phyloP scores from a whole-genome alignment of 2,888 invertebrate species.

The Drosophila niveifrons region DNA sequence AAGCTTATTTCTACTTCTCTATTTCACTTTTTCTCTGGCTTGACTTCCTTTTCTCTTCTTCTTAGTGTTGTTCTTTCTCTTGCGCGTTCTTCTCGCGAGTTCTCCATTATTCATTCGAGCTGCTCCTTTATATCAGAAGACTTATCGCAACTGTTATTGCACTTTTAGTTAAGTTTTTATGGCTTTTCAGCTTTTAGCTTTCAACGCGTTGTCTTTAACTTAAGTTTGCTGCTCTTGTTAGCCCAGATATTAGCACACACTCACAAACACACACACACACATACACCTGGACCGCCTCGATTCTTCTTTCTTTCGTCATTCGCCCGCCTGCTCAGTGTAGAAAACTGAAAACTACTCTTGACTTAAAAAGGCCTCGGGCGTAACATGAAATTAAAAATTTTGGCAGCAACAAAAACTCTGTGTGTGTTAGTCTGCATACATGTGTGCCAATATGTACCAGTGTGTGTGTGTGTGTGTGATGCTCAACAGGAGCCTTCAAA shows the following conservation, averaged over 20 bases:
- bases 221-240: conserved; percentile 9
- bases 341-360: conserved; percentile 40
- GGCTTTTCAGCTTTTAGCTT: conserved; percentile 5
- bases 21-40: too few relatives aligned
- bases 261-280: conserved; percentile 11
- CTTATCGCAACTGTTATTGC: not conserved
- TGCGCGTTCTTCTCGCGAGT: not conserved
- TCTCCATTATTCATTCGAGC: not conserved
- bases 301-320: too few relatives aligned
- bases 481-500: conserved; percentile 72
- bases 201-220: conserved; percentile 16
- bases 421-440: not conserved
- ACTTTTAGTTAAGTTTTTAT: not conserved
- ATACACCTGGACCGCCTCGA: conserved; percentile 32
- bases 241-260: conserved; percentile 25
- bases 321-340: not conserved
- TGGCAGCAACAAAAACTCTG: conserved; percentile 52
- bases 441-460: conserved; percentile 7
- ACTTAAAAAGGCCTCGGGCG: conserved; percentile 61
- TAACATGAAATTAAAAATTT: conserved; percentile 73
- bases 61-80: not conserved
- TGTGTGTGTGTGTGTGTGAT: conserved; percentile 23
- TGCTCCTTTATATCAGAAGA: not conserved
- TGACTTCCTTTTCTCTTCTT: not conserved
- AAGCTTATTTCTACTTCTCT: too few relatives aligned